Conservation (phyloP, 2,888 invertebrate species). For the Syritta pipiens region DNA sequence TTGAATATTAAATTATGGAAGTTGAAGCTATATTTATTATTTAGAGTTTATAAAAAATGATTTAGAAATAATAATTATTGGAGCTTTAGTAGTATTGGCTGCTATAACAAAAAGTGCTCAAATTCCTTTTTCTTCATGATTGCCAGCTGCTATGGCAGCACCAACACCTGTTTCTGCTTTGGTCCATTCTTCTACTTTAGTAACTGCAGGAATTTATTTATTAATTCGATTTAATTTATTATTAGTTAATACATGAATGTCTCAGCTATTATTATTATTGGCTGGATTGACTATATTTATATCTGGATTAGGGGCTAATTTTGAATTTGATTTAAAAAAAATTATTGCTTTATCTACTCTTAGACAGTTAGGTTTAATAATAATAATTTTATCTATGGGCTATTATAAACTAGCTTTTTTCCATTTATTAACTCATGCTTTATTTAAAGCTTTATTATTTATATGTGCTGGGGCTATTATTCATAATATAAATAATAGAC, state of each 20-base stretch:
- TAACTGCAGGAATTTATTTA: constrained; percentile 88
- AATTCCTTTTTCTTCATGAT: constrained; percentile 88
- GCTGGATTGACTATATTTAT: constrained; percentile 83
- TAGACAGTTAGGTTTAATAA: constrained; percentile 88
- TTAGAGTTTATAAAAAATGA: constrained; percentile 80
- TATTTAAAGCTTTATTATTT: constrained; percentile 88
- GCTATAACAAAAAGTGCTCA: constrained; percentile 89
- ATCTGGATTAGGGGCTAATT: constrained; percentile 82
- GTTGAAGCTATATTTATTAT: constrained; percentile 82
- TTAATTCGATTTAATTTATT: constrained; percentile 85
- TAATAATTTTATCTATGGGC: constrained; percentile 83
- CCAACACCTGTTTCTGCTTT: constrained; percentile 88
- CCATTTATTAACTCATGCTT: constrained; percentile 86
- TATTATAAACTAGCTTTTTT: constrained; percentile 83
- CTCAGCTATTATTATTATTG: constrained; percentile 81
- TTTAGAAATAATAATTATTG: constrained; percentile 79
- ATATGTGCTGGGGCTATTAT: constrained; percentile 86
- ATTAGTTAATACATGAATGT: constrained; percentile 79
- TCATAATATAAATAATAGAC: constrained; percentile 83
- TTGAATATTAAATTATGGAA: constrained; percentile 81
- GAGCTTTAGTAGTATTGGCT: constrained; percentile 80
- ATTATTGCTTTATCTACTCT: constrained; percentile 89
- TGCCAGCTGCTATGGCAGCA: constrained; percentile 88
- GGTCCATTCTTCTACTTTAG: constrained; percentile 89
- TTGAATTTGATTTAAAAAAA: constrained; percentile 86